Conservation (phyloP, 2,797 vertebrate genomes). For the Cyclopterus lumpus region DNA sequence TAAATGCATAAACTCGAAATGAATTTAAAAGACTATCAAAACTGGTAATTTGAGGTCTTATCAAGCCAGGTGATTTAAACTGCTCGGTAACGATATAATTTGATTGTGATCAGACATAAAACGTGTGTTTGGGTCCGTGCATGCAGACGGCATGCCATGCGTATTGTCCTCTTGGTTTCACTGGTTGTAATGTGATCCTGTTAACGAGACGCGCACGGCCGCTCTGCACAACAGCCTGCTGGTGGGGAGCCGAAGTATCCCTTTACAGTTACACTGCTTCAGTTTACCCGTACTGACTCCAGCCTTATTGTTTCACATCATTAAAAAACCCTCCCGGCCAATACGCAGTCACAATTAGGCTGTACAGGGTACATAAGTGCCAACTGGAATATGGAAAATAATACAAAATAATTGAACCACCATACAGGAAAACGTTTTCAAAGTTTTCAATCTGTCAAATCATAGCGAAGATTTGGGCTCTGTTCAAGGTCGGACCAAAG, state of each 20-base stretch:
- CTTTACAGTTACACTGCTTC: slow-evolving; percentile 73
- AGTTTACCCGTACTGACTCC: slow-evolving; percentile 65
- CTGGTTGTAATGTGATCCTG: slow-evolving; percentile 75
- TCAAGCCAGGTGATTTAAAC: not conserved
- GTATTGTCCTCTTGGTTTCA: slow-evolving; percentile 74
- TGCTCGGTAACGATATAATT: not conserved
- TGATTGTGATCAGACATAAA: not conserved
- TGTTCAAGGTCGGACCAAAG: slow-evolving; percentile 65
- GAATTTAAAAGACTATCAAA: not conserved
- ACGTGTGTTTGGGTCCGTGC: not conserved
- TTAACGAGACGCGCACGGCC: slow-evolving; percentile 70
- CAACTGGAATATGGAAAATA: not conserved
- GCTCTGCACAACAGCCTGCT: slow-evolving; percentile 73
- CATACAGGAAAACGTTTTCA: not conserved
- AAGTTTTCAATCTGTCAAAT: slow-evolving; percentile 66
- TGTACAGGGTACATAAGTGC: not conserved
- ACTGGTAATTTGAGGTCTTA: no score
- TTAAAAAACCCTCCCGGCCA: slow-evolving; percentile 33
- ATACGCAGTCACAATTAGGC: slow-evolving; percentile 9
- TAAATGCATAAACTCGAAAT: not conserved
- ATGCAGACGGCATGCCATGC: slow-evolving; percentile 34
- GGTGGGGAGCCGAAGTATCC: slow-evolving; percentile 70
- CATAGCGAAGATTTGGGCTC: slow-evolving; percentile 57
- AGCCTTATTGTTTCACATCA: slow-evolving; percentile 72
- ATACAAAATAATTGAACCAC: not conserved